Conservation (phyloP, 2,888 invertebrate genomes). For the Seira musarum region DNA sequence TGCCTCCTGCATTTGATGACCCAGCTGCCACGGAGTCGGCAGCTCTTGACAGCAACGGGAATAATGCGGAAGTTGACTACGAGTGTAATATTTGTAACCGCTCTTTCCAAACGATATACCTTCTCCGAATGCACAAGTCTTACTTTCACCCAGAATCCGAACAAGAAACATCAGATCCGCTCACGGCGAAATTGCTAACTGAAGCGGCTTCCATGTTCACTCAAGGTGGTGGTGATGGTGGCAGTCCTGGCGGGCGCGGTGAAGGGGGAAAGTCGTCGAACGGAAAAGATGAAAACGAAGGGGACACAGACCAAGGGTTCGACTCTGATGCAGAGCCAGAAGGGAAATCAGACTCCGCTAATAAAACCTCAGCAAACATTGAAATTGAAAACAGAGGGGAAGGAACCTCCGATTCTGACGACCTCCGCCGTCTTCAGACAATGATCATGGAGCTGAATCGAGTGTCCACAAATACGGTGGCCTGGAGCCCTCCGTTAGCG, state of each 20-base stretch:
- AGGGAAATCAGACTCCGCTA: slow-evolving; percentile 33
- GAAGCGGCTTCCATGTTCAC: slow-evolving; percentile 43
- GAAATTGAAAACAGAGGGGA: slow-evolving; percentile 68
- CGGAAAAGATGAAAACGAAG: slow-evolving; percentile 54
- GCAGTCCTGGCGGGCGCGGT: no score
- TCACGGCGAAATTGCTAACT: slow-evolving; percentile 46
- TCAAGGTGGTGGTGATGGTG: slow-evolving; percentile 41
- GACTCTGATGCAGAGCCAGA: slow-evolving; percentile 47
- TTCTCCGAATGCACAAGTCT: slow-evolving; percentile 73
- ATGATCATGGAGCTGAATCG: slow-evolving; percentile 93
- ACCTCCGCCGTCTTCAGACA: slow-evolving; percentile 89
- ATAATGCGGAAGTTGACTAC: slow-evolving; percentile 69
- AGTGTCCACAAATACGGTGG: slow-evolving; percentile 74
- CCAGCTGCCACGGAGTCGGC: slow-evolving; percentile 41
- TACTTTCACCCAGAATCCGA: slow-evolving; percentile 72
- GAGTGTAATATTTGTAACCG: slow-evolving; percentile 72
- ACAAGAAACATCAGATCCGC: slow-evolving; percentile 58
- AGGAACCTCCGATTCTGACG: slow-evolving; percentile 79
- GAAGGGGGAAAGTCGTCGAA: slow-evolving; percentile 73
- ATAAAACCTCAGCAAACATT: slow-evolving; percentile 32
- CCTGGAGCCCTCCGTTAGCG: slow-evolving; percentile 65
- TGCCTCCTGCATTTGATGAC: slow-evolving; percentile 52
- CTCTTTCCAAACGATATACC: slow-evolving; percentile 72
- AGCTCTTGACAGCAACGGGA: slow-evolving; percentile 63
- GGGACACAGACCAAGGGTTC: slow-evolving; percentile 54